These are phyloP conservation scores for Drosophila rubida DNA, from an alignment of 2,888 invertebrate genomes.

Conservation along the genomic window DNA sequence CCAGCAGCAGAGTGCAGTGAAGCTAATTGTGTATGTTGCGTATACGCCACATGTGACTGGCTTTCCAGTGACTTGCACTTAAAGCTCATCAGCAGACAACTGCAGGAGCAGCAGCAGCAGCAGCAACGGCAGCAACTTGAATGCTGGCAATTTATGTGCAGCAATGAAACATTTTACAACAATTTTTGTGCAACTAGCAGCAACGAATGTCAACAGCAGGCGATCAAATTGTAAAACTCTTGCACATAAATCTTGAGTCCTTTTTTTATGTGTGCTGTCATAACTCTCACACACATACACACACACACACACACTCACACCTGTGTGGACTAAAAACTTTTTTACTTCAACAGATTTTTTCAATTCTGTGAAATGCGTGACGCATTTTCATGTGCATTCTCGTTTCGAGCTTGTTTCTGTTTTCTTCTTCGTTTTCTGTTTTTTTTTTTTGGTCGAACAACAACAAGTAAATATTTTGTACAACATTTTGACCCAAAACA, in stretches of 20 bases:
- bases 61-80: constrained; percentile 47
- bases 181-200: constrained; percentile 59
- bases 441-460: constrained; percentile 41
- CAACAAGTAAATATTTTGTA: constrained; percentile 55
- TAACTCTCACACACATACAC: constrained; percentile 53
- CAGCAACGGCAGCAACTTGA: constrained; percentile 17
- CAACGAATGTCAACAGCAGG: constrained; percentile 74
- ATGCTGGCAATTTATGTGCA: constrained; percentile 60
- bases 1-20: constrained; percentile 17
- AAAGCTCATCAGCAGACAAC: constrained; percentile 58
- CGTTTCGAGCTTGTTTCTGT: constrained; percentile 6
- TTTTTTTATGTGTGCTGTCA: constrained; percentile 57
- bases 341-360: constrained; percentile 1
- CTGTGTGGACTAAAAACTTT: constrained; percentile 45
- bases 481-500: constrained; percentile 50
- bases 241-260: constrained; percentile 74
- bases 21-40: constrained; percentile 62
- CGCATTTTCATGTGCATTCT: constrained; percentile 63
- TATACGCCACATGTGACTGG: constrained; percentile 50
- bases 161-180: constrained; percentile 69
- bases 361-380: constrained; percentile 62
- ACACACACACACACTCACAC: constrained; percentile 37
- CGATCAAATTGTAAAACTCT: constrained; percentile 79
- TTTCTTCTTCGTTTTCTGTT: constrained; percentile 7
- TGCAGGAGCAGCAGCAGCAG: constrained; percentile 21